These are phyloP conservation scores for Alloscopus bannaensis DNA, from an alignment of 2,888 invertebrate species.

Conservation along the genomic window DNA sequence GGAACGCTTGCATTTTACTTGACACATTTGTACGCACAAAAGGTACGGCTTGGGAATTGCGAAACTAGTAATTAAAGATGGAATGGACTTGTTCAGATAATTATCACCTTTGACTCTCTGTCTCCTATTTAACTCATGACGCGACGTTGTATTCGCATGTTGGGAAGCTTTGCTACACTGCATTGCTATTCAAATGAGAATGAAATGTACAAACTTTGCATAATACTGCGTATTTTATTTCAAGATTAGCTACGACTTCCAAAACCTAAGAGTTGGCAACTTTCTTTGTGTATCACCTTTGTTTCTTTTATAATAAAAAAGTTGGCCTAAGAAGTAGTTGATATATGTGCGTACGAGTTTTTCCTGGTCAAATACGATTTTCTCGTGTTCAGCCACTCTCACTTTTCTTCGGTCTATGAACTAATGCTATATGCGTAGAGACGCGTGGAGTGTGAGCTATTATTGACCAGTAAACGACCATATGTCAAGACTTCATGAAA, in stretches of 20 bases:
- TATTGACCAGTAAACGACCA: constrained; percentile 61
- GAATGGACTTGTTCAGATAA: constrained; percentile 63
- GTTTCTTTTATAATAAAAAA: not conserved
- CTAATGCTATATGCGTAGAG: not conserved
- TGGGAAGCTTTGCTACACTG: no score
- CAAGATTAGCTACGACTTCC: no score
- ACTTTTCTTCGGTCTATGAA: not conserved
- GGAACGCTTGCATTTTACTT: constrained; percentile 4
- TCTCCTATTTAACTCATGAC: constrained; percentile 39
- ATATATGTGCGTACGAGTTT: no score
- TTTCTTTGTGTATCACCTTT: not conserved
- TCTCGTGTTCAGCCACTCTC: no score
- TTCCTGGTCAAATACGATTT: no score
- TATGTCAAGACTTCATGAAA: constrained; percentile 59
- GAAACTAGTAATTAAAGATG: constrained; percentile 63
- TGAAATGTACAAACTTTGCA: no score
- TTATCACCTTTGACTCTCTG: constrained; percentile 66
- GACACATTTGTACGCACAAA: no score
- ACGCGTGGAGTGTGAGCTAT: constrained; percentile 28
- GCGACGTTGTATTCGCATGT: no score
- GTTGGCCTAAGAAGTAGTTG: no score
- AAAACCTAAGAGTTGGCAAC: no score
- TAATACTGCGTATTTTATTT: no score
- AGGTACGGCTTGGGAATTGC: constrained; percentile 33
- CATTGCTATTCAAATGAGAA: no score